Evolutionary conservation across 2,113 vertebrate species (phyloP).

Genomic region (Arvicanthis niloticus): DNA sequence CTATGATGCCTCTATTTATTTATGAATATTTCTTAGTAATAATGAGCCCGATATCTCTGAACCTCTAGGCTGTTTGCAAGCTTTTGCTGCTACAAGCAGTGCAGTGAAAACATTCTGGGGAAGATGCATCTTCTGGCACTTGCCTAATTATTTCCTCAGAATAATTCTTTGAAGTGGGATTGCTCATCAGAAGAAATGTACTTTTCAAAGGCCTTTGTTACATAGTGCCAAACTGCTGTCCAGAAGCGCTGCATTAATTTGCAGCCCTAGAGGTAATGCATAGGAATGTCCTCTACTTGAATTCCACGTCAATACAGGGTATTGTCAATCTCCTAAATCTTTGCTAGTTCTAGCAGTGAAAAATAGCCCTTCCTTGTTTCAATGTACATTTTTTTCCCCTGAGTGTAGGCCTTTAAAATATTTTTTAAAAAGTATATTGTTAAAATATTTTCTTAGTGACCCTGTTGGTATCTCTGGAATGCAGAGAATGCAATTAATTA

Average conservation of each 20-base stretch:
- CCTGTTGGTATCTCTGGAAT: not conserved
- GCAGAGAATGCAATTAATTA: not conserved
- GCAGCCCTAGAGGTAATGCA: constrained; percentile 30
- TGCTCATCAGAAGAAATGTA: constrained; percentile 64
- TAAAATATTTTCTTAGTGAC: constrained; percentile 44
- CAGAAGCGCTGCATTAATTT: constrained; percentile 70
- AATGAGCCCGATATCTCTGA: not conserved
- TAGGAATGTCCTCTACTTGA: constrained; percentile 62
- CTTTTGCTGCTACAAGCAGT: constrained; percentile 33
- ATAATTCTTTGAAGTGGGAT: constrained; percentile 74
- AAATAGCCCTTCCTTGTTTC: constrained; percentile 52
- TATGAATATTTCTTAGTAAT: constrained; percentile 41
- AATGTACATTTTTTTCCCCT: constrained; percentile 49
- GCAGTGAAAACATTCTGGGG: constrained; percentile 9
- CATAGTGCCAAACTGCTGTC: constrained; percentile 68
- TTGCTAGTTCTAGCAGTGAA: constrained; percentile 70
- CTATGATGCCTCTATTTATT: not conserved
- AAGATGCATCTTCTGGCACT: constrained; percentile 67
- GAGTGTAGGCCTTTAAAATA: constrained; percentile 9
- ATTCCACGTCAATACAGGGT: constrained; percentile 41
- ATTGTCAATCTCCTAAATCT: constrained; percentile 73
- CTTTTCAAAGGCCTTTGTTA: constrained; percentile 76
- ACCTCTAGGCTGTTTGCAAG: constrained; percentile 30
- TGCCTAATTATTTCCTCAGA: constrained; percentile 77
- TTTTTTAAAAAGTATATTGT: constrained; percentile 29